These are phyloP conservation scores for Hetaerina titia DNA, from an alignment of 2,888 invertebrate genomes.

Conservation along the genomic window DNA sequence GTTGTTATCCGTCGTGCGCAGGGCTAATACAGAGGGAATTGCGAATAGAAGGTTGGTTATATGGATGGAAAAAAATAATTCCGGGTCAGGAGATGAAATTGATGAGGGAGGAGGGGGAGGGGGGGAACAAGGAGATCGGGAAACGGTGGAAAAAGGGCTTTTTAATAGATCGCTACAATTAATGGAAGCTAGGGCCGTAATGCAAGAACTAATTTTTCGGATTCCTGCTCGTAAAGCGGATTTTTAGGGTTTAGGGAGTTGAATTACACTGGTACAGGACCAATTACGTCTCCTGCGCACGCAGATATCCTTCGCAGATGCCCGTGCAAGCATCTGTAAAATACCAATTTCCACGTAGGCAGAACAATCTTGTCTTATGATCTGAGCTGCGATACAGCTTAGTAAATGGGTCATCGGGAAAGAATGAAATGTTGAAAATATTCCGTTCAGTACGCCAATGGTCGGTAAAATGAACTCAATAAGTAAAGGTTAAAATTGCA, in stretches of 20 bases:
- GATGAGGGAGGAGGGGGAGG: neutral
- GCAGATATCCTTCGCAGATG: neutral
- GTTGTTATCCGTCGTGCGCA: conserved; percentile 36
- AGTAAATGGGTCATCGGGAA: neutral
- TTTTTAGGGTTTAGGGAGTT: neutral
- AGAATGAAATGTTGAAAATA: neutral
- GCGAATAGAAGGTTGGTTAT: neutral
- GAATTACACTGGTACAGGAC: neutral
- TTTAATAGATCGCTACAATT: conserved; percentile 1
- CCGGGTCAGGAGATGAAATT: conserved; percentile 12
- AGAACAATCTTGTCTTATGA: neutral
- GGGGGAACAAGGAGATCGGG: neutral
- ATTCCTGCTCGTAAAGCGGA: neutral
- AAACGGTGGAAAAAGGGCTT: neutral
- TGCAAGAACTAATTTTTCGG: neutral
- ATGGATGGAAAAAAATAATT: conserved; percentile 34
- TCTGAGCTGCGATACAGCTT: neutral
- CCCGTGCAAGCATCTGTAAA: neutral
- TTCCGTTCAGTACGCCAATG: neutral
- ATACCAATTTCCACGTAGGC: neutral
- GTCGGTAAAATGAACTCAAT: no score
- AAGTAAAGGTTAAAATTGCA: no score
- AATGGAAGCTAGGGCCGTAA: neutral
- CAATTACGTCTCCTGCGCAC: neutral
- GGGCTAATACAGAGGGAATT: neutral